Conservation (phyloP, 1,140 invertebrate species). For the Acromyrmex charruanus region DNA sequence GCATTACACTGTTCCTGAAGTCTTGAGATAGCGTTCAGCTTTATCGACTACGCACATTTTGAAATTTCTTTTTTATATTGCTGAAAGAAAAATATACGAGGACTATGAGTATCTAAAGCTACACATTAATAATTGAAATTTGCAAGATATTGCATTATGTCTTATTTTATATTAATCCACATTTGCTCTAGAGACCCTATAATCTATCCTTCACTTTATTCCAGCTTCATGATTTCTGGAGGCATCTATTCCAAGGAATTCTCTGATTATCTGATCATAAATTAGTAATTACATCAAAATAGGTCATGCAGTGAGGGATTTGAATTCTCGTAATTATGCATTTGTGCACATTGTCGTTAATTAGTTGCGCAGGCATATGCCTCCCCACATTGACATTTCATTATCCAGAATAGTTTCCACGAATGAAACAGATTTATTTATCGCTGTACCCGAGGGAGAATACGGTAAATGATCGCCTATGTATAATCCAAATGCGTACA, state of each 20-base stretch:
- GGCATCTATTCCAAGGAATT: background rate
- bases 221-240: background rate
- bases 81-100: background rate
- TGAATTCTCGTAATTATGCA: slow-evolving; percentile 45
- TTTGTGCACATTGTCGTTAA: slow-evolving; percentile 41
- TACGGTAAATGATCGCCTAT: slow-evolving; percentile 36
- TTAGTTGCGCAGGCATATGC: slow-evolving; percentile 30
- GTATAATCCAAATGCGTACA: slow-evolving; percentile 31
- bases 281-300: slow-evolving; percentile 48
- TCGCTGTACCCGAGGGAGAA: background rate
- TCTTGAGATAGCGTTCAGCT: background rate
- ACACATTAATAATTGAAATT: background rate
- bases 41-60: background rate
- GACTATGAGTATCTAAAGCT: background rate
- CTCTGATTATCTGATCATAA: slow-evolving; percentile 38
- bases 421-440: slow-evolving; percentile 65
- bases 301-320: background rate
- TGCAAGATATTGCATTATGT: background rate
- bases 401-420: slow-evolving; percentile 52
- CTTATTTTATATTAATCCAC: background rate
- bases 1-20: background rate
- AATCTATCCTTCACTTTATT: background rate
- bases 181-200: background rate
- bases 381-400: slow-evolving; percentile 40
- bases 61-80: background rate